Conservation (phyloP, 1,140 invertebrate genomes). For the Drosophila prosaltans region DNA sequence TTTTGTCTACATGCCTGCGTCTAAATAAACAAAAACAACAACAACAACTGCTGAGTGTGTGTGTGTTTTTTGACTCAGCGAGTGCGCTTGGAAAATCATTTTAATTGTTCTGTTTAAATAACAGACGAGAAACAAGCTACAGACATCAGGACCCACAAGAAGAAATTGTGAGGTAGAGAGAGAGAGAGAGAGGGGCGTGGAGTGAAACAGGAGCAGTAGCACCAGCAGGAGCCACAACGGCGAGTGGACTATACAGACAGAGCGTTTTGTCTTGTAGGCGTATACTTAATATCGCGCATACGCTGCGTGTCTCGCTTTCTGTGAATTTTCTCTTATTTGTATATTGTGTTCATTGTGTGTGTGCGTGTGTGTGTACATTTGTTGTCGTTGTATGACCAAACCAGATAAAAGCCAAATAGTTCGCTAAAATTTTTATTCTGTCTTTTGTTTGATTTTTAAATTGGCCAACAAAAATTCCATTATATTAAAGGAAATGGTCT, state of each 20-base stretch:
- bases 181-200: not conserved
- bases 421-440: not conserved
- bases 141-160: slow-evolving; percentile 8
- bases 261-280: slow-evolving; percentile 55
- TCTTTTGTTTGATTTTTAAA: not conserved
- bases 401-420: slow-evolving; percentile 50
- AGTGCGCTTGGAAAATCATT: slow-evolving; percentile 68
- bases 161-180: not conserved
- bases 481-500: too few relatives aligned
- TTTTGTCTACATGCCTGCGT: slow-evolving; percentile 75
- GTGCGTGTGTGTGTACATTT: slow-evolving; percentile 20
- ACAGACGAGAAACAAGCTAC: slow-evolving; percentile 42
- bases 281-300: slow-evolving; percentile 71
- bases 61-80: slow-evolving; percentile 21
- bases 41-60: slow-evolving; percentile 32
- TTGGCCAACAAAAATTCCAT: too few relatives aligned
- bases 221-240: not conserved
- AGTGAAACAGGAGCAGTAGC: not conserved
- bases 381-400: slow-evolving; percentile 40
- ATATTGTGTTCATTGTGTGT: slow-evolving; percentile 15
- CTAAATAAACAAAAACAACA: slow-evolving; percentile 65
- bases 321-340: not conserved
- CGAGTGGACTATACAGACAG: slow-evolving; percentile 34
- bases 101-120: slow-evolving; percentile 80
- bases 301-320: slow-evolving; percentile 28